A percentile compares a stretch with the other conserved stretches of the same genome.
Conservation (phyloP, 2,888 invertebrate genomes). For the Drosophila rubida region DNA sequence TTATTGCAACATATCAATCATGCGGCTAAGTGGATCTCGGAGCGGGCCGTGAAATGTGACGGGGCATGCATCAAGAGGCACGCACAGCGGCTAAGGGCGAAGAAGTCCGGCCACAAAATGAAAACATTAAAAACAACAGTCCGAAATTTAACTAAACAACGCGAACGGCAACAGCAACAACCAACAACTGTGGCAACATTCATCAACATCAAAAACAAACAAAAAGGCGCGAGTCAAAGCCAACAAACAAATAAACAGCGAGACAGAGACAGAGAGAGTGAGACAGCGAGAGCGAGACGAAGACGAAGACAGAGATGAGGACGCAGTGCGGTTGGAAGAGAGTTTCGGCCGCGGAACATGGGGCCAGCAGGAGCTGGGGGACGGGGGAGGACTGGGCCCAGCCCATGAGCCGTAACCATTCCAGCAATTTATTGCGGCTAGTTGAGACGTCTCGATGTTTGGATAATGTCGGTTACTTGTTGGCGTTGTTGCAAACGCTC, state of each 20-base stretch:
- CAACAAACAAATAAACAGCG: conserved; percentile 52
- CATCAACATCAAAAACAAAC: conserved; percentile 78
- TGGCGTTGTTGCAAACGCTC: conserved; percentile 8
- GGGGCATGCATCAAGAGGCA: conserved; percentile 77
- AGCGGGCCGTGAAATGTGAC: conserved; percentile 67
- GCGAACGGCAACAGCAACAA: conserved; percentile 34
- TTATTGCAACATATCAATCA: conserved; percentile 80
- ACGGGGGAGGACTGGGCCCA: conserved; percentile 4
- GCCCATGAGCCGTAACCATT: conserved; percentile 14
- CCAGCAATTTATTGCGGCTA: conserved; percentile 65
- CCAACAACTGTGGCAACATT: conserved; percentile 74
- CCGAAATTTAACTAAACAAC: conserved; percentile 51
- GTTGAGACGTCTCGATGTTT: conserved; percentile 67
- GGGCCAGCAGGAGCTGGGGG: background rate
- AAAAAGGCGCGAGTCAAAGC: conserved; percentile 73
- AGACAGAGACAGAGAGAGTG: conserved; percentile 14
- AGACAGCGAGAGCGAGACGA: background rate
- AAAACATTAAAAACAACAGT: conserved; percentile 73
- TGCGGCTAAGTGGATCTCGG: conserved; percentile 70
- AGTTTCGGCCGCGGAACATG: conserved; percentile 10
- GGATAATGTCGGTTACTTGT: conserved; percentile 38
- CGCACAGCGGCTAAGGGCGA: conserved; percentile 52
- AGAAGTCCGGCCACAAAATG: conserved; percentile 60
- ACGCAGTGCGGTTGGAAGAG: conserved; percentile 12
- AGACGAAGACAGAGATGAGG: background rate